phyloP scores from a whole-genome alignment of 2,888 invertebrate species.

The Hermodice carunculata region DNA sequence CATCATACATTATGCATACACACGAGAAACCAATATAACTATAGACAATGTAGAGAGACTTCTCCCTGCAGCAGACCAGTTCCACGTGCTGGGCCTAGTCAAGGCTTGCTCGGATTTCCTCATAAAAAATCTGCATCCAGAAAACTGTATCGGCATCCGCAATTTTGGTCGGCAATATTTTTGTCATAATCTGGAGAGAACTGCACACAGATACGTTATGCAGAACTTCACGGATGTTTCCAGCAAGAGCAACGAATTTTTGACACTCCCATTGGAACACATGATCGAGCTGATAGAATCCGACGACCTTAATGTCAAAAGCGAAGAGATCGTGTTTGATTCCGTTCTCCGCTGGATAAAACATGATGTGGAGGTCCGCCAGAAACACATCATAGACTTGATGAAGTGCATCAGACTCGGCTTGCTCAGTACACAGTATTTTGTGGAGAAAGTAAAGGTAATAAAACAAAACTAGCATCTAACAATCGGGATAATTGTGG shows the following conservation, averaged over 20 bases:
- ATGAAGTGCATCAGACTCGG: constrained; percentile 64
- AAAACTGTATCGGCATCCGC: constrained; percentile 88
- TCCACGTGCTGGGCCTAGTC: constrained; percentile 85
- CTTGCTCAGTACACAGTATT: constrained; percentile 88
- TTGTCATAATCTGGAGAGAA: constrained; percentile 79
- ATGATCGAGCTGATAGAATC: constrained; percentile 43
- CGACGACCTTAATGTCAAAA: constrained; percentile 66
- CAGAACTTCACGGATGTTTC: constrained; percentile 59
- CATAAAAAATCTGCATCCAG: constrained; percentile 77
- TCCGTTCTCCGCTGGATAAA: constrained; percentile 87
- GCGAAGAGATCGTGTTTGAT: constrained; percentile 66
- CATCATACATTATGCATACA: constrained; percentile 87
- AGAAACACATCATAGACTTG: constrained; percentile 79
- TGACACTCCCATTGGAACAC: constrained; percentile 60
- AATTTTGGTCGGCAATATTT: constrained; percentile 85
- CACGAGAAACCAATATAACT: constrained; percentile 82
- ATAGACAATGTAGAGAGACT: constrained; percentile 81
- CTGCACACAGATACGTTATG: constrained; percentile 79
- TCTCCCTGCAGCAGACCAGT: constrained; percentile 88
- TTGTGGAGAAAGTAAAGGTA: constrained; percentile 81
- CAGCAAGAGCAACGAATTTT: constrained; percentile 48
- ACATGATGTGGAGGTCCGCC: constrained; percentile 79
- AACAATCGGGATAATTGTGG: no score
- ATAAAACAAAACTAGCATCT: no score
- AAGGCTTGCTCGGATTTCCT: constrained; percentile 86